Percentiles rank a stretch among this genome's conserved stretches.
These are phyloP conservation scores for Chlamydotis undulata DNA, from an alignment of 2,113 vertebrate genomes.

Conservation along the genomic window DNA sequence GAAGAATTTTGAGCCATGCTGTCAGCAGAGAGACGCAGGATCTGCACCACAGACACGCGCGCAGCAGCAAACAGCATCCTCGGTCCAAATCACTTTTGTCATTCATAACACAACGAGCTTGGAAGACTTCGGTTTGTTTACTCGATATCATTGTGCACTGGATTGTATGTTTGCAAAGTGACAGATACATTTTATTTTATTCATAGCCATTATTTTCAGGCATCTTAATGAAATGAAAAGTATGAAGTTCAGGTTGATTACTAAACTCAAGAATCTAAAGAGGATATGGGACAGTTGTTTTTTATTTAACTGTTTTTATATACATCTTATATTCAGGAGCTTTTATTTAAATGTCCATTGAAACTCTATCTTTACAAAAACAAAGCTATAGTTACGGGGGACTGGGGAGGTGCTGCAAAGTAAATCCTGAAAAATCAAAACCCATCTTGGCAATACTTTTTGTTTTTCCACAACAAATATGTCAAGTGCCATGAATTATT, in stretches of 20 bases:
- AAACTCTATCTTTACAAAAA: not conserved
- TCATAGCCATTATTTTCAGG: constrained; percentile 26
- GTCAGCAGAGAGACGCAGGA: not conserved
- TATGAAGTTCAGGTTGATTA: not conserved
- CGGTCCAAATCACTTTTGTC: constrained; percentile 3
- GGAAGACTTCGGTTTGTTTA: constrained; percentile 51
- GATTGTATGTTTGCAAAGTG: not conserved
- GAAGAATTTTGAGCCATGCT: not conserved
- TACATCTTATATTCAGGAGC: not conserved
- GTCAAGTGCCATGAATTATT: not conserved
- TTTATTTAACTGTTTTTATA: not conserved
- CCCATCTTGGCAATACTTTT: not conserved
- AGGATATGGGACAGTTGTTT: not conserved
- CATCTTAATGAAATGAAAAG: not conserved
- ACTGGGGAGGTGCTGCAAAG: too few relatives aligned
- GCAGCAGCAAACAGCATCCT: not conserved
- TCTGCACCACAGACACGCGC: not conserved
- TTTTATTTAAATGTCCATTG: not conserved
- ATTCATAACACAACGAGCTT: not conserved
- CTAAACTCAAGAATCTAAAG: not conserved
- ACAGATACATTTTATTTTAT: constrained; percentile 14
- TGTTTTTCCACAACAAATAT: not conserved
- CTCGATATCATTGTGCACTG: not conserved
- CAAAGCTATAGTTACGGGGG: not conserved
- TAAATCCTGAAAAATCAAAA: not conserved